Evolutionary conservation across 2,113 vertebrate species (phyloP).

Genomic region (Mastomys coucha): DNA sequence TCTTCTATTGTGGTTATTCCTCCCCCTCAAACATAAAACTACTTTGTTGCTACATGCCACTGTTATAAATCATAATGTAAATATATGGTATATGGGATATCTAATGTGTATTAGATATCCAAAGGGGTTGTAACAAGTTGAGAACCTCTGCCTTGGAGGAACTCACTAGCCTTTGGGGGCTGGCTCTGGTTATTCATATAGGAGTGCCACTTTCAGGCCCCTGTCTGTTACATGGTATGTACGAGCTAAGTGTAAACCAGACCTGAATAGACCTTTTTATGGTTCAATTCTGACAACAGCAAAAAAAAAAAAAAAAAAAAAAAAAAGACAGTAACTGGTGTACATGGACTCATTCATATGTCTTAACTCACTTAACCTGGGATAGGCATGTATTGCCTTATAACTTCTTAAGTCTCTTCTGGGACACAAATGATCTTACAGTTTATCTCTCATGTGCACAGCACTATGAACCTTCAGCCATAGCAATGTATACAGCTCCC

Average conservation of each 20-base stretch:
- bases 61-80: not conserved
- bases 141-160: not conserved
- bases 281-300: constrained; percentile 8
- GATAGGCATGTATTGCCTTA: constrained; percentile 31
- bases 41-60: not conserved
- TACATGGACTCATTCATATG: not conserved
- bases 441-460: not conserved
- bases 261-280: not conserved
- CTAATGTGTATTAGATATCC: not conserved
- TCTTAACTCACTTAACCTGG: no score
- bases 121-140: not conserved
- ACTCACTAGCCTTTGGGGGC: not conserved
- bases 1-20: no score
- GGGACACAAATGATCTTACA: constrained; percentile 32
- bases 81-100: not conserved
- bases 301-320: no score
- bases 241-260: constrained; percentile 16
- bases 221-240: not conserved
- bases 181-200: not conserved
- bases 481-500: constrained; percentile 14
- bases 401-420: constrained; percentile 37
- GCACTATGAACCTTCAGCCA: constrained; percentile 28
- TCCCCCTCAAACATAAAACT: not conserved
- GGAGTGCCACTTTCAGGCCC: not conserved
- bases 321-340: not conserved